Evolutionary conservation across 2,797 vertebrate species (phyloP).

Genomic region (Phoebastria nigripes): DNA sequence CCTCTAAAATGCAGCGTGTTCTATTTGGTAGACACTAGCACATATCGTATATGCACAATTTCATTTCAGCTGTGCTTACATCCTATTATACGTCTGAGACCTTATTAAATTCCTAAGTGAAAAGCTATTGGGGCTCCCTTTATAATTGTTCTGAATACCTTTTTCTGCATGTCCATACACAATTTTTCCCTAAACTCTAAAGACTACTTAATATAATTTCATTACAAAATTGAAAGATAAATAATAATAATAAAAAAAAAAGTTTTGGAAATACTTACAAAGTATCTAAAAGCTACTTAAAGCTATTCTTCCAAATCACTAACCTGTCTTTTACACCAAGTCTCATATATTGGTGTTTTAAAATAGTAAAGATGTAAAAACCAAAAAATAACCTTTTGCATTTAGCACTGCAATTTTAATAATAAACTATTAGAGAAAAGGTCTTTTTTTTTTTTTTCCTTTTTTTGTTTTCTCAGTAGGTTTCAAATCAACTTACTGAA

Average conservation of each 20-base stretch:
- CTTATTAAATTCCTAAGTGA: neutral
- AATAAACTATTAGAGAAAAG: neutral
- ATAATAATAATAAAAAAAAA: neutral
- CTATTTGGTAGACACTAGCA: neutral
- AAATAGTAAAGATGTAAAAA: neutral
- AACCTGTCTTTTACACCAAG: neutral
- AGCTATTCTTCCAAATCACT: neutral
- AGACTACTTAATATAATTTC: neutral
- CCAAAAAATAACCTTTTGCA: neutral
- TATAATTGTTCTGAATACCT: neutral
- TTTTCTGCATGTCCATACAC: neutral
- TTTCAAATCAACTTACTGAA: neutral
- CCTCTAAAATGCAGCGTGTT: neutral
- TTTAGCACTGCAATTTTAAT: neutral
- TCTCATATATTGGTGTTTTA: neutral
- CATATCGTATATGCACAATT: fast-evolving
- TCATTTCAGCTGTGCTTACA: neutral
- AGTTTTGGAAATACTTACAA: neutral
- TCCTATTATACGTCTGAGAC: neutral
- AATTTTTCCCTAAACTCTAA: neutral
- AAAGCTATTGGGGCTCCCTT: neutral
- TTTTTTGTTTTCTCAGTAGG: neutral
- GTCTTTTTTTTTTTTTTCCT: fast-evolving
- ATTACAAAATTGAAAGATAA: neutral
- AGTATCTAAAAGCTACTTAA: neutral